These are phyloP conservation scores for Nycteola revayana DNA, from an alignment of 2,888 invertebrate genomes.

Conservation along the genomic window DNA sequence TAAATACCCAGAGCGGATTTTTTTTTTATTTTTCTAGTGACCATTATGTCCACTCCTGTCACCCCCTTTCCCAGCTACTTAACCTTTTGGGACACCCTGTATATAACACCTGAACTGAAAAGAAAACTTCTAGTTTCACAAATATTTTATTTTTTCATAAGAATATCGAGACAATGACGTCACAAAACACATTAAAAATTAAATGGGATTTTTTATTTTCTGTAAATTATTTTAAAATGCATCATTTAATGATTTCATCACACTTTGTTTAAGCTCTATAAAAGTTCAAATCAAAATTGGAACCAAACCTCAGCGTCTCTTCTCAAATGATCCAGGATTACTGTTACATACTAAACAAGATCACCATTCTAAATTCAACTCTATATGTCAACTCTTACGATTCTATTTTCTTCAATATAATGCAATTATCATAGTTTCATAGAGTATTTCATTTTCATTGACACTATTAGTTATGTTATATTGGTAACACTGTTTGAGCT, in stretches of 20 bases:
- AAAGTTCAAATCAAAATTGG: slow-evolving; percentile 31
- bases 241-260: slow-evolving; percentile 14
- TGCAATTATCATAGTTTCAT: slow-evolving; percentile 5
- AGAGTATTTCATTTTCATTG: slow-evolving; percentile 42
- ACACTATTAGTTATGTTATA: slow-evolving; percentile 48
- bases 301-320: slow-evolving; percentile 46
- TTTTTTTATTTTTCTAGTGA: no score
- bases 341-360: slow-evolving; percentile 28
- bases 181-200: no score
- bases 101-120: no score
- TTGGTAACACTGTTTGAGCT: slow-evolving; percentile 29
- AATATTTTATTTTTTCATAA: no score
- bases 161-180: no score
- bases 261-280: slow-evolving; percentile 20
- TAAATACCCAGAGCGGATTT: no score
- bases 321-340: slow-evolving; percentile 68
- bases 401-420: neutral
- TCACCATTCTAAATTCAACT: slow-evolving; percentile 15
- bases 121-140: no score
- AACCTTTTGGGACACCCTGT: no score
- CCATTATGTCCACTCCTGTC: no score
- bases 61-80: no score
- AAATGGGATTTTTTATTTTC: no score
- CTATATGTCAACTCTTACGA: slow-evolving; percentile 1
- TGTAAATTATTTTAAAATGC: no score